Base-by-base conservation (phyloP, 2,113 vertebrate genomes). In the Tragelaphus buxtoni region DNA sequence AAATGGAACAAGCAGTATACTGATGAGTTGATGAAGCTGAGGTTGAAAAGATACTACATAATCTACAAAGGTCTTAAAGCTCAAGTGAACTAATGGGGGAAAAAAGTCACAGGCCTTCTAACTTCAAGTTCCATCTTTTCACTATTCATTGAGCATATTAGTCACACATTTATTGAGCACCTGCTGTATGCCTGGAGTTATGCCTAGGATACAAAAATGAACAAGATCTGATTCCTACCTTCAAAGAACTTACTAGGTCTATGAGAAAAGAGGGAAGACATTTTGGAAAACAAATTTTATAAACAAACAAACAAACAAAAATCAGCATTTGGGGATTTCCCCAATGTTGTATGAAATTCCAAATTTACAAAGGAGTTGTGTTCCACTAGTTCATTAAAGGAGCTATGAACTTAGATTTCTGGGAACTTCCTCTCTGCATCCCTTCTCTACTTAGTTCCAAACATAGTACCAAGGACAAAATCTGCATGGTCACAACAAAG, bases 271-370 rank as follows among this genome's bases (percentile, higher is more conserved):
- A 79, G 56, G 74, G 24, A 93, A 58, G 13, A 88, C 16, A 76
- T 90, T 84, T 84, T 79, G 5, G 56, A 85, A 93, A 85, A 65
- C 63, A 96, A 95, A 94, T 91, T 90, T 88, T 32, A 56, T 53
- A 22, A 26, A 49, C 7, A 39, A 87, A 45, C 39, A 77, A 77
- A 63, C 6, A 65, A 32, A 63, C 7, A 12, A 72, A 85, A 51
- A 63, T n/a, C 10, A n/a, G 11, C 86, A 49, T 65, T 60, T 85
- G 26, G 28, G 45, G 26, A 87, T 95, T 95, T 72, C 47, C 55
- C 47, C 26, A 61, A 35, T 53, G n/a, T 28, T 39, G 16, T 92
- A 51, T 17, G 2, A 61, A 96, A 96, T 39, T 88, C 24, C 3
- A 9, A 97, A 95, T 14, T 90, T 88, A 88, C 18, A 87, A 91